Evolutionary conservation across 1,140 invertebrate species (phyloP), one percentile per base, ranked within the genome.

Genomic region (Drosophila fuyamai): DNA sequence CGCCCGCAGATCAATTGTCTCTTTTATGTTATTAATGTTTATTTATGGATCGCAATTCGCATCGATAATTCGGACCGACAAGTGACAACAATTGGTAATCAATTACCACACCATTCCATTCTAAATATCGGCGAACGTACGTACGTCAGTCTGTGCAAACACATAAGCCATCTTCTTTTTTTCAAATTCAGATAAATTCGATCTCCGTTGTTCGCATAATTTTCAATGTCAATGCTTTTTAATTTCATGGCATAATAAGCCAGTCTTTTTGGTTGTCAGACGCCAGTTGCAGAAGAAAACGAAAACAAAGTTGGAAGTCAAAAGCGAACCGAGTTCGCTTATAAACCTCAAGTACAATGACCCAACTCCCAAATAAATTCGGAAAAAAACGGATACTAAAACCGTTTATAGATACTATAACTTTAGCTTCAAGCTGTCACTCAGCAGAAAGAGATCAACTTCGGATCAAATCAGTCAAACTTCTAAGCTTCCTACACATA

Each of bases 201-300:
- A 32, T 36, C 63, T 66, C 65, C 41, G 29, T 48, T 66, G 62
- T 78, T 85, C 63, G 81, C 83, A 88, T 89, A 67, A 74, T 89
- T 88, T 88, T 88, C 83, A 88, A 88, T 88, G 83, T 89, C 83
- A 89, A 88, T 89, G 84, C 79, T 88, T 86, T 86, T 86, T 50
- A 79, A 79, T 79, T 88, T 88, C 55, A 68, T 79, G 82, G 75
- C 82, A 79, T 82, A 72, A 82, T 76, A 68, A 77, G 83, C 58
- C 78, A 68, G 56, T 54, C 56, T 60, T 67, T 67, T 13, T 32
- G 38, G 13, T 32, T 36, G 61, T 4, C 35, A n/a, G n/a, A 23
- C 40, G 10, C 54, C 41, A 16, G 76, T 32, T 32, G 40, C 53
- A 58, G 54, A 67, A 67, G 68, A 81, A 78, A 70, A 81, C 79